Conservation (phyloP, 1,140 invertebrate genomes). For the Eumaeus atala region DNA sequence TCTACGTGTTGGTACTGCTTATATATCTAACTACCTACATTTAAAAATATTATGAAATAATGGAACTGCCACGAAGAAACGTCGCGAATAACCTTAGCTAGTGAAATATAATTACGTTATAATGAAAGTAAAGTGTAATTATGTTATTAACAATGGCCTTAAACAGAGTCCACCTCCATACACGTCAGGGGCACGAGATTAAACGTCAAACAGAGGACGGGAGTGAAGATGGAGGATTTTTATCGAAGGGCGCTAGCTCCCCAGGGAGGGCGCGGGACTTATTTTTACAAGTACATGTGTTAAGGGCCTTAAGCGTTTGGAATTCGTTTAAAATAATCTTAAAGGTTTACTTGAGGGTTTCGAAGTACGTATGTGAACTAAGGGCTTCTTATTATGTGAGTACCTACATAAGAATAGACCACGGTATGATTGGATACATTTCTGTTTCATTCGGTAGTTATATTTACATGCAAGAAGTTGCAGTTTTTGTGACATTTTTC, state of each 20-base stretch:
- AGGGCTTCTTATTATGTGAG: no score
- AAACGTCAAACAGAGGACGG: constrained; percentile 4
- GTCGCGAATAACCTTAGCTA: no score
- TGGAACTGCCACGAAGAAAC: no score
- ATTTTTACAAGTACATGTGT: constrained; percentile 15
- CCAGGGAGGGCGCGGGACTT: constrained; percentile 14
- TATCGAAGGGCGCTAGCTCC: neutral
- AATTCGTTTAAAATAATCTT: constrained; percentile 9
- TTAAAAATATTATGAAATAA: no score
- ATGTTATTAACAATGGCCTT: constrained; percentile 8
- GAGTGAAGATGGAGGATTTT: constrained; percentile 21
- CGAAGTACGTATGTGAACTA: neutral
- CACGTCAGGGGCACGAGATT: constrained; percentile 18
- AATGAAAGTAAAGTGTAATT: neutral
- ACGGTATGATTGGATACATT: no score
- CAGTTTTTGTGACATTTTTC: no score
- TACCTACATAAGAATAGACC: no score
- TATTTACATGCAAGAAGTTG: no score
- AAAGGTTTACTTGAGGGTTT: constrained; percentile 3
- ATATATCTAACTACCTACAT: no score
- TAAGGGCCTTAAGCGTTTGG: constrained; percentile 17
- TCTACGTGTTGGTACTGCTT: no score
- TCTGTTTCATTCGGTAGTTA: no score
- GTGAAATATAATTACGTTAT: no score
- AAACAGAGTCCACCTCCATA: constrained; percentile 4